Evolutionary conservation across 2,888 invertebrate species (phyloP).

Genomic region (Myopa tessellatipennis): DNA sequence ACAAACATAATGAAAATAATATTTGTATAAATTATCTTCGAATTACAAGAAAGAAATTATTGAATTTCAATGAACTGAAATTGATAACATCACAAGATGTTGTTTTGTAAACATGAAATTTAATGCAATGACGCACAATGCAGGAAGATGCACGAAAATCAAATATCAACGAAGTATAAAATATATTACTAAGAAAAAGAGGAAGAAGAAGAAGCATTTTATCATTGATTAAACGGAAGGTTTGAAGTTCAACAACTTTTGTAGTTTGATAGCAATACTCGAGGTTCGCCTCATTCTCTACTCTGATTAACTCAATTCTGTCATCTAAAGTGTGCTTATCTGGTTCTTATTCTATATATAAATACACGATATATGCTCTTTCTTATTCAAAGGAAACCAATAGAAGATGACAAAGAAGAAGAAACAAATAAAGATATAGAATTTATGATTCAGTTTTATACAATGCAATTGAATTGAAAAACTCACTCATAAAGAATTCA

Average conservation of each 20-base stretch:
- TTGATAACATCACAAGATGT: no score
- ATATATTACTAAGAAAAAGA: background rate
- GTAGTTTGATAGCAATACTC: background rate
- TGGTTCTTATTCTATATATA: background rate
- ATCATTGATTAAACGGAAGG: conserved; percentile 6
- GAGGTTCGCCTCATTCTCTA: background rate
- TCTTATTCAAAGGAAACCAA: no score
- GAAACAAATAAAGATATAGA: background rate
- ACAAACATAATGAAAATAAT: no score
- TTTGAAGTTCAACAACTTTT: conserved; percentile 9
- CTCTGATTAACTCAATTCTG: background rate
- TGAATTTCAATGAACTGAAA: no score
- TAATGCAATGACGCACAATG: no score
- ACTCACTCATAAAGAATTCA: background rate
- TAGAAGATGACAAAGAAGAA: background rate
- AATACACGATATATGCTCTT: no score
- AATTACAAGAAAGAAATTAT: no score
- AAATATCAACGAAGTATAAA: background rate
- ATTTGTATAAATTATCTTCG: no score
- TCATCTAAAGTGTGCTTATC: background rate
- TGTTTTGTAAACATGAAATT: no score
- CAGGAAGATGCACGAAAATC: background rate
- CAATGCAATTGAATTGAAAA: background rate
- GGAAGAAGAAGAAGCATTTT: background rate
- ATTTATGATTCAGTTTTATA: background rate